Evolutionary conservation across 2,797 vertebrate species (phyloP).

Genomic region (Chromobotia macracanthus): DNA sequence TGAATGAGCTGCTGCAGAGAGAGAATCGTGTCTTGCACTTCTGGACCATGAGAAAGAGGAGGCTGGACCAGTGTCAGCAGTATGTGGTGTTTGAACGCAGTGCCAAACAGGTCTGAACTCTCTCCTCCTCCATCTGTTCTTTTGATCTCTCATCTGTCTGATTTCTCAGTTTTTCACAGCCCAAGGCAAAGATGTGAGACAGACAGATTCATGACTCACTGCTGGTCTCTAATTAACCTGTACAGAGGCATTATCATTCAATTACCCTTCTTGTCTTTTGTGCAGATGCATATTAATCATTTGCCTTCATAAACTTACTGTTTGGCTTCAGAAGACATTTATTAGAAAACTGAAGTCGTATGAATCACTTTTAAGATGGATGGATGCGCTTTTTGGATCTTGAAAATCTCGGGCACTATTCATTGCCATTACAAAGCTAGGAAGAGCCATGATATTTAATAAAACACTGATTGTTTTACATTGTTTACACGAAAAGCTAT

Average conservation of each 20-base stretch:
- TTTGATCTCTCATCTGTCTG: neutral
- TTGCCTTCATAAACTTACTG: too few species aligned
- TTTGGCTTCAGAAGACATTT: too few species aligned
- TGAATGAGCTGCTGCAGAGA: constrained; percentile 96
- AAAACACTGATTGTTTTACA: too few species aligned
- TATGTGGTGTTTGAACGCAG: constrained; percentile 97
- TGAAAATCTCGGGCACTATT: too few species aligned
- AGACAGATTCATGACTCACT: constrained; percentile 17
- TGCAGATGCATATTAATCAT: too few species aligned
- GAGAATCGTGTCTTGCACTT: constrained; percentile 97
- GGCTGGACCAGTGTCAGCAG: constrained; percentile 96
- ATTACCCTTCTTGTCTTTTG: constrained; percentile 15
- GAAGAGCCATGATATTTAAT: too few species aligned
- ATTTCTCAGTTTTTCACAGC: too few species aligned
- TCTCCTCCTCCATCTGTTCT: neutral
- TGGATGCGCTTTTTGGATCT: too few species aligned
- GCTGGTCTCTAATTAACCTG: constrained; percentile 35
- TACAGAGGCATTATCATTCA: constrained; percentile 34
- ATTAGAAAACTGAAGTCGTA: too few species aligned
- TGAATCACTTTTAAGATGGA: too few species aligned
- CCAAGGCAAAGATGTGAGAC: constrained; percentile 13
- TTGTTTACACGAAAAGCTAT: too few species aligned
- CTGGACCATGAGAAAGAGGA: constrained; percentile 96
- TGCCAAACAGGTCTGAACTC: constrained; percentile 87
- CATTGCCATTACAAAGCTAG: too few species aligned